Evolutionary conservation across 2,888 invertebrate genomes (phyloP).

Genomic region (Plutella xylostella): DNA sequence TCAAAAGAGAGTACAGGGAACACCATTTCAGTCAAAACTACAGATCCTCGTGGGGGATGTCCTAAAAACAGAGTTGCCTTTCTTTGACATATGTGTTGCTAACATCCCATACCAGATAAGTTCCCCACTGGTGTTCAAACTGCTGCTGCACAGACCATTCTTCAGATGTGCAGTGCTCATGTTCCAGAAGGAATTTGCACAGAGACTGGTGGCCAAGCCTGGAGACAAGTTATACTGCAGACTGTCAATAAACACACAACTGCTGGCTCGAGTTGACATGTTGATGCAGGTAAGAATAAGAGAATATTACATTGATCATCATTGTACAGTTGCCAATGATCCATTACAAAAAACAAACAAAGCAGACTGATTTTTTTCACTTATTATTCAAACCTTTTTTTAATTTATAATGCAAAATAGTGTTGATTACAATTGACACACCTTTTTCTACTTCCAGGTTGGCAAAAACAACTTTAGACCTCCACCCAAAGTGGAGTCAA

Average conservation of each 20-base stretch:
- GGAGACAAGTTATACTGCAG: conserved; percentile 98
- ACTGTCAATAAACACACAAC: conserved; percentile 95
- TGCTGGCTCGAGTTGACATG: conserved; percentile 94
- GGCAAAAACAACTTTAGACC: conserved; percentile 99
- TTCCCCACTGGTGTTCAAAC: conserved; percentile 95
- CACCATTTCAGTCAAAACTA: conserved; percentile 88
- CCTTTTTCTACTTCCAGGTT: conserved; percentile 69
- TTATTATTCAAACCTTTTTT: no score
- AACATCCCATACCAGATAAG: conserved; percentile 99
- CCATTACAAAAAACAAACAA: no score
- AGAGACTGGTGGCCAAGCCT: conserved; percentile 94
- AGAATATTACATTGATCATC: no score
- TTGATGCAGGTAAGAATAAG: conserved; percentile 86
- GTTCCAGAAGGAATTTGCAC: conserved; percentile 99
- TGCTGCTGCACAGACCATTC: conserved; percentile 86
- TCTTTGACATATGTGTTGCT: conserved; percentile 98
- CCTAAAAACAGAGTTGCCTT: conserved; percentile 92
- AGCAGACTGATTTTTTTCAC: no score
- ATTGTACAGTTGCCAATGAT: no score
- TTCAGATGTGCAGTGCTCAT: conserved; percentile 96
- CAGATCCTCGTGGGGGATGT: conserved; percentile 96
- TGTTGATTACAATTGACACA: neutral
- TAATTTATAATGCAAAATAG: neutral
- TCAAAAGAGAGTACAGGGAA: conserved; percentile 95
- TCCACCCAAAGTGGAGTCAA: conserved; percentile 99